Percentiles rank a stretch among this genome's conserved stretches.
Conservation (phyloP, 1,140 invertebrate species). For the Drosophila pruinosa region DNA sequence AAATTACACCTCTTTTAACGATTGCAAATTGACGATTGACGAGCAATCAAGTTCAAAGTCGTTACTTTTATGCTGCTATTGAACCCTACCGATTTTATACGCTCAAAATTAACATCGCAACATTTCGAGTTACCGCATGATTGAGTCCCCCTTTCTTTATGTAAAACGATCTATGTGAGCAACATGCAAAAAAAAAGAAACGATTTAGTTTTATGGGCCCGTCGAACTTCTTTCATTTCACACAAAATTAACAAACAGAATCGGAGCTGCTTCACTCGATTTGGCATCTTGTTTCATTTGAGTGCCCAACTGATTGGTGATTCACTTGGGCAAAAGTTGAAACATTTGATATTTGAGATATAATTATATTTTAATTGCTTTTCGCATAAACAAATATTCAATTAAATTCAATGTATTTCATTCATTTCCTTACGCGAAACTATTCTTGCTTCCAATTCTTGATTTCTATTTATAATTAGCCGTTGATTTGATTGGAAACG, state of each 20-base stretch:
- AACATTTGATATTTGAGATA: background rate
- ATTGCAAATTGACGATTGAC: background rate
- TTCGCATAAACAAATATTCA: background rate
- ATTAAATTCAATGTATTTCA: background rate
- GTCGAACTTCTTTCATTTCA: constrained; percentile 17
- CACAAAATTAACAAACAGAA: background rate
- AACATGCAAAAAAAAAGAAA: constrained; percentile 44
- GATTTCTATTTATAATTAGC: background rate
- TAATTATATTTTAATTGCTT: background rate
- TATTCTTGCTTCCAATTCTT: background rate
- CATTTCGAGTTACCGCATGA: constrained; percentile 41
- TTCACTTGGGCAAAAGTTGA: constrained; percentile 14
- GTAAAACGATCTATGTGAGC: constrained; percentile 62
- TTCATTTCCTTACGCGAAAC: background rate
- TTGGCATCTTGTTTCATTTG: constrained; percentile 42
- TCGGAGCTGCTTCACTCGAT: constrained; percentile 7
- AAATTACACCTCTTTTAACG: constrained; percentile 1
- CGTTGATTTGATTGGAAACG: background rate
- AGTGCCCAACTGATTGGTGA: constrained; percentile 39
- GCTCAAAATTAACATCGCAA: background rate
- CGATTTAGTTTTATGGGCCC: constrained; percentile 39
- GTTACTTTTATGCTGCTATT: constrained; percentile 44
- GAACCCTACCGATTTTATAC: constrained; percentile 39
- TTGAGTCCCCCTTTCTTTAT: constrained; percentile 34
- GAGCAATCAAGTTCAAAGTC: constrained; percentile 62